Conservation (phyloP, 2,797 vertebrate genomes). For the Caiman crocodilus region DNA sequence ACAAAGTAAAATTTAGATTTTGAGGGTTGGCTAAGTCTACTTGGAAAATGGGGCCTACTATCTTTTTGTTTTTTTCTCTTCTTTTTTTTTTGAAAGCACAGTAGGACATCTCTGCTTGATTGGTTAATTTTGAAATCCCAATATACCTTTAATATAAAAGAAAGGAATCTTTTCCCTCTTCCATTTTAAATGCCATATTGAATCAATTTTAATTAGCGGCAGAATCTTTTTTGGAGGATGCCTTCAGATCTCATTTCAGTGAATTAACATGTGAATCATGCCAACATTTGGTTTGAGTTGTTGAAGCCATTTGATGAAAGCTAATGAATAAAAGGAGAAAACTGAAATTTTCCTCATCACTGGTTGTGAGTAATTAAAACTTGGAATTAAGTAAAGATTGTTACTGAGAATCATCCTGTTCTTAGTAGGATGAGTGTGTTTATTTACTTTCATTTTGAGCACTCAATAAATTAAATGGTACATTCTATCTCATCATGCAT, state of each 20-base stretch:
- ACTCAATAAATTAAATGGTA: background rate
- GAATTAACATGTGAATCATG: slow-evolving; percentile 1
- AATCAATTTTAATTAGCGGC: slow-evolving; percentile 22
- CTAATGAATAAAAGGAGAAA: background rate
- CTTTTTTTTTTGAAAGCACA: background rate
- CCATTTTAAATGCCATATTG: background rate
- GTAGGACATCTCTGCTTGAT: background rate
- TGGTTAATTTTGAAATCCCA: background rate
- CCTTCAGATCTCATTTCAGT: background rate
- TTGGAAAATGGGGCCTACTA: background rate
- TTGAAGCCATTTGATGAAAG: slow-evolving; percentile 22
- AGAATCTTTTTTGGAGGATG: background rate
- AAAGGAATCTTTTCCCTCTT: background rate
- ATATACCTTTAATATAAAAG: background rate
- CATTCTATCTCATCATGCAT: background rate
- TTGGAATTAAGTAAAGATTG: background rate
- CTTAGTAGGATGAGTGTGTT: background rate
- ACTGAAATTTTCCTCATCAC: background rate
- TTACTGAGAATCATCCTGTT: background rate
- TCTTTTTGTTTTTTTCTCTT: background rate
- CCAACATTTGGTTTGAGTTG: background rate
- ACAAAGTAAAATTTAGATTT: background rate
- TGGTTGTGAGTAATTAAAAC: background rate
- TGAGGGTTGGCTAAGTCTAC: background rate
- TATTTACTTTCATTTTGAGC: background rate